phyloP scores from a whole-genome alignment of 37 sponge, comb jelly and placozoan genomes.

The Oopsacas minuta region DNA sequence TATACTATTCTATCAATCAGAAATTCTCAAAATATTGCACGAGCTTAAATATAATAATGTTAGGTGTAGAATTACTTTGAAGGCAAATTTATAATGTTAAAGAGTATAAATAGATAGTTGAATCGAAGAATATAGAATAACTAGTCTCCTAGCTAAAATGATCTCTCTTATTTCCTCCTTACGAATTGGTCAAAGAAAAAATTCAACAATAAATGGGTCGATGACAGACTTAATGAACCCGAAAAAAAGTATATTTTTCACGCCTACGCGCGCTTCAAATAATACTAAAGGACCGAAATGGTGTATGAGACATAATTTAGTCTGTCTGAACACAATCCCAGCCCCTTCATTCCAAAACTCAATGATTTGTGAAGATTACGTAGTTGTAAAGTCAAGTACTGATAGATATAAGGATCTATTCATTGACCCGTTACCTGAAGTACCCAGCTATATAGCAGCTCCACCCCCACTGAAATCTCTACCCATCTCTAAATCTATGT shows the following conservation, averaged over 20 bases:
- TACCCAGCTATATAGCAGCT: background rate
- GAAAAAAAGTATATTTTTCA: background rate
- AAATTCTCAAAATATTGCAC: too few species aligned
- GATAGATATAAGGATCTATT: background rate
- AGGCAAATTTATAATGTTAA: too few species aligned
- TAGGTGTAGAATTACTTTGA: too few species aligned
- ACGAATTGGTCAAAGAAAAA: background rate
- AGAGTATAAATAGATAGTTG: too few species aligned
- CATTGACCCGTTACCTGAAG: background rate
- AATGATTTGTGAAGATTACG: constrained; percentile 5
- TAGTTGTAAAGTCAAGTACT: background rate
- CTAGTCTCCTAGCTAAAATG: background rate
- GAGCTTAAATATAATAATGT: too few species aligned
- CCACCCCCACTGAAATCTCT: background rate
- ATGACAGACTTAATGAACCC: background rate
- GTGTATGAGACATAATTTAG: background rate
- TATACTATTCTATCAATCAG: too few species aligned
- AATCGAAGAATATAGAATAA: too few species aligned
- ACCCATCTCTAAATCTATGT: background rate
- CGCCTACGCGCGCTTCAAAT: background rate
- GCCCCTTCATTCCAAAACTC: constrained; percentile 11
- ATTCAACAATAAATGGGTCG: background rate
- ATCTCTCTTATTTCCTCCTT: background rate
- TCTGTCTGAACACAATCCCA: constrained; percentile 14
- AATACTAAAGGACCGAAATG: background rate